Evolutionary conservation across 2,888 invertebrate species (phyloP).

Genomic region (Spicauda simplicius): DNA sequence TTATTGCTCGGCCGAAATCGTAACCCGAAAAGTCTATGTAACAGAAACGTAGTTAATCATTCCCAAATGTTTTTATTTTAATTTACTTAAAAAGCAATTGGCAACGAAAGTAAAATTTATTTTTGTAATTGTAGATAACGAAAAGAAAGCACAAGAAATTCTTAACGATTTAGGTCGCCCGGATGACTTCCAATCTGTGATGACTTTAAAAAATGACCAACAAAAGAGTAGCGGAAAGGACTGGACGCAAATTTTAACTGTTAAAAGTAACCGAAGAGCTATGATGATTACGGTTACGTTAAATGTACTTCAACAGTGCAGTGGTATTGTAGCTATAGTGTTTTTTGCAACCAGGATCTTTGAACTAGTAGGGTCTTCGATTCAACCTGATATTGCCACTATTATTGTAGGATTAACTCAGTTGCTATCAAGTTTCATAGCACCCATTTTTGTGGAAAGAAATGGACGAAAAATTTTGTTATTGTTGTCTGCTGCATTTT

Average conservation of each 20-base stretch:
- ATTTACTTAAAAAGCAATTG: no score
- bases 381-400: conserved; percentile 56
- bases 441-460: conserved; percentile 58
- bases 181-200: conserved; percentile 50
- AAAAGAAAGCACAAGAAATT: conserved; percentile 47
- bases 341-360: conserved; percentile 60
- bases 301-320: conserved; percentile 53
- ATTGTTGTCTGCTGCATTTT: conserved; percentile 53
- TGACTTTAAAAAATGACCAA: conserved; percentile 44
- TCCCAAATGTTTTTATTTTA: no score
- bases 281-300: conserved; percentile 53
- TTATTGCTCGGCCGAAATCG: no score
- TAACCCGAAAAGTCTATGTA: no score
- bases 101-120: no score
- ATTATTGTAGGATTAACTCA: conserved; percentile 60
- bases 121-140: conserved; percentile 44
- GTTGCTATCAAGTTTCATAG: conserved; percentile 50
- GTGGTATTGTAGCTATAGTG: conserved; percentile 53
- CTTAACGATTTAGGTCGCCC: conserved; percentile 52
- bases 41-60: no score
- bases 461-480: conserved; percentile 55
- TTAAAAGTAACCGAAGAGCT: conserved; percentile 55
- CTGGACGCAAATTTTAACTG: conserved; percentile 53
- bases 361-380: conserved; percentile 53
- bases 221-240: conserved; percentile 41